phyloP scores from a whole-genome alignment of 2,113 vertebrate species.

The Apus apus region DNA sequence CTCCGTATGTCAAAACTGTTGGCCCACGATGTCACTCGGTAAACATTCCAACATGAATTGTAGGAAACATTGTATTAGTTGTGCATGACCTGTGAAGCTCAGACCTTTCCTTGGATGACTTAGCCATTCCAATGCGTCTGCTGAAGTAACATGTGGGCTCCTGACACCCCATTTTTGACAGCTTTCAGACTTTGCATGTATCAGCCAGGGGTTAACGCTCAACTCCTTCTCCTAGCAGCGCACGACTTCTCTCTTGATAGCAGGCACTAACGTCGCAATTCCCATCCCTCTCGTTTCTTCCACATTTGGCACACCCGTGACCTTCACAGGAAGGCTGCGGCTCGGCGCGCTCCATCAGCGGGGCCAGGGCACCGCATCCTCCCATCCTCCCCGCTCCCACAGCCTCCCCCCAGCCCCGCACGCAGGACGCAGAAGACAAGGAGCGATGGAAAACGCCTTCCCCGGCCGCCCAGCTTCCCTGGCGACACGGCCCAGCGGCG shows the following conservation, averaged over 20 bases:
- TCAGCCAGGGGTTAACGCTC: neutral
- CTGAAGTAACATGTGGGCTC: neutral
- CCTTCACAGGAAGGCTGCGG: neutral
- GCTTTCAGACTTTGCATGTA: neutral
- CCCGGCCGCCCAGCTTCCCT: too few species aligned
- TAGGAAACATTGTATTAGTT: neutral
- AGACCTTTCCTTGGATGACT: neutral
- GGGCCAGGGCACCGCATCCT: neutral
- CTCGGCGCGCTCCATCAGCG: fast-evolving
- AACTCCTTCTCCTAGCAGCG: neutral
- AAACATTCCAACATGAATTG: neutral
- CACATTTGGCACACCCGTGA: fast-evolving
- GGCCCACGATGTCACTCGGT: neutral
- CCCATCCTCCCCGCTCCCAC: neutral
- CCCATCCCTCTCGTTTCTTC: neutral
- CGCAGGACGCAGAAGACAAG: fast-evolving
- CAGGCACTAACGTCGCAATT: fast-evolving
- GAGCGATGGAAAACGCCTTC: too few species aligned
- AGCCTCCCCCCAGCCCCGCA: fast-evolving
- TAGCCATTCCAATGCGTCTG: neutral
- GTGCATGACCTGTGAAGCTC: neutral
- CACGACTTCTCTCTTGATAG: neutral
- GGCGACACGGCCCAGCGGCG: neutral
- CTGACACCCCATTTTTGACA: neutral
- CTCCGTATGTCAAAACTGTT: neutral